Base-by-base conservation (phyloP, 2,797 vertebrate genomes). In the Leptodactylus fallax region DNA sequence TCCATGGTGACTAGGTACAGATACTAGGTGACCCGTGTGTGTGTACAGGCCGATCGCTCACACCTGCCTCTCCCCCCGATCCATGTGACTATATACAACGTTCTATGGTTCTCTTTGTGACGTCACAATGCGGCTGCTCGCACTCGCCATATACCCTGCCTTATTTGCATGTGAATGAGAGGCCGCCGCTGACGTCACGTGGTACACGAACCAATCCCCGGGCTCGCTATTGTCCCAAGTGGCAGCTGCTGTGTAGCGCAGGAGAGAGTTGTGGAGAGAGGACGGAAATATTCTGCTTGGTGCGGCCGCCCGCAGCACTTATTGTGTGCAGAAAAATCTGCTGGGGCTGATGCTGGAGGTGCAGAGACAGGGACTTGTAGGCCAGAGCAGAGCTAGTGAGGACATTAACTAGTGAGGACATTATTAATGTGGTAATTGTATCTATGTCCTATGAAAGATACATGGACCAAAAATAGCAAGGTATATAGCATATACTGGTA, bases 81-180 rank as follows among this genome's bases (percentile, higher is more conserved):
- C 88, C 88, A 89, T 89, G 84, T 86, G 88, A 89, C 79, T 61
- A 58, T 53, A 85, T 45, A 72, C 61, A 86, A 83, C 88, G 85
- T 79, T 83, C 71, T 60, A 25, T 79, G 16, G 61, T 6, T 27
- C 80, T 71, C 88, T 89, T 89, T 89, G 88, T 89, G 85, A 89
- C 88, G 88, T 89, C 88, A 89, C 88, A 71, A 60, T 83, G 88
- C 85, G 88, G 72, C 74, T 87, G 85, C 84, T 81, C 88, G 53
- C 74, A n/a, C 36, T 61, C 74, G 77, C 84, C 85, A 86, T 86
- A 86, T 81, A 86, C 69, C 19, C 79, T 51, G 85, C 74, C 80
- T 79, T 78, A 83, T 89, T 87, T 89, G 74, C 88, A 89, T 89
- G 88, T 89, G 85, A 89, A 89, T 83, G 84, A 81, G 49, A 27